These are phyloP conservation scores for Sycobia sp. DNA, from an alignment of 1,140 invertebrate species.

Conservation along the genomic window DNA sequence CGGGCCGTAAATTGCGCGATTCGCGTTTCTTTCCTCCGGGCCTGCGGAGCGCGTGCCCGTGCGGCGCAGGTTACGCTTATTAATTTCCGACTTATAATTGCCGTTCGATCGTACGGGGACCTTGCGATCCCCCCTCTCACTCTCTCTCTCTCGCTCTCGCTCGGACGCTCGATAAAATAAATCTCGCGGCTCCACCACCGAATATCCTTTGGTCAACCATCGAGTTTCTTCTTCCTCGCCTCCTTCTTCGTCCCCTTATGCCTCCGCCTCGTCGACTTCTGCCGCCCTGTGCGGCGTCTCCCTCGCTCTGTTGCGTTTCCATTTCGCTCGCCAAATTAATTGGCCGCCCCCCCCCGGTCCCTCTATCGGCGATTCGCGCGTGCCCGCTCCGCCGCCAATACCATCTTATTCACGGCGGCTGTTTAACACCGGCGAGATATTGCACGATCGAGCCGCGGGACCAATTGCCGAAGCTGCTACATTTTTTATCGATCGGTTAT, in stretches of 20 bases:
- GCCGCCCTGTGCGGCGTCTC: too few species aligned
- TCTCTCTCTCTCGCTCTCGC: background rate
- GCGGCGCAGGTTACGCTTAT: slow-evolving; percentile 44
- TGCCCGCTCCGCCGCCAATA: too few species aligned
- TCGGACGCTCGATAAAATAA: slow-evolving; percentile 19
- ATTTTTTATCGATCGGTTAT: too few species aligned
- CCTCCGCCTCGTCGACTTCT: background rate
- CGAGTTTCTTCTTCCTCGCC: background rate
- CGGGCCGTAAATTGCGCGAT: slow-evolving; percentile 25
- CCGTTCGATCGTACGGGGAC: slow-evolving; percentile 33
- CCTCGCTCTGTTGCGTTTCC: too few species aligned
- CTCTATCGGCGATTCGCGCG: too few species aligned
- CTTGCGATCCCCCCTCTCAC: background rate
- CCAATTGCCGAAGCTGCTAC: too few species aligned
- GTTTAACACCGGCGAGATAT: too few species aligned
- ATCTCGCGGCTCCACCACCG: slow-evolving; percentile 1
- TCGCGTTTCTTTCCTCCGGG: too few species aligned
- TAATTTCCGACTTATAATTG: slow-evolving; percentile 53
- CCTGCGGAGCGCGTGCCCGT: slow-evolving; percentile 26
- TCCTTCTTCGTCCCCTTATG: background rate
- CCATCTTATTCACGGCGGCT: too few species aligned
- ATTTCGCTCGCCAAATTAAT: too few species aligned
- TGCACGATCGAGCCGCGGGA: too few species aligned
- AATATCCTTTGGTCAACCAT: slow-evolving; percentile 12
- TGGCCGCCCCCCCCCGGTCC: too few species aligned